Conservation (phyloP, 2,888 invertebrate species). For the Apotomis turbidana region DNA sequence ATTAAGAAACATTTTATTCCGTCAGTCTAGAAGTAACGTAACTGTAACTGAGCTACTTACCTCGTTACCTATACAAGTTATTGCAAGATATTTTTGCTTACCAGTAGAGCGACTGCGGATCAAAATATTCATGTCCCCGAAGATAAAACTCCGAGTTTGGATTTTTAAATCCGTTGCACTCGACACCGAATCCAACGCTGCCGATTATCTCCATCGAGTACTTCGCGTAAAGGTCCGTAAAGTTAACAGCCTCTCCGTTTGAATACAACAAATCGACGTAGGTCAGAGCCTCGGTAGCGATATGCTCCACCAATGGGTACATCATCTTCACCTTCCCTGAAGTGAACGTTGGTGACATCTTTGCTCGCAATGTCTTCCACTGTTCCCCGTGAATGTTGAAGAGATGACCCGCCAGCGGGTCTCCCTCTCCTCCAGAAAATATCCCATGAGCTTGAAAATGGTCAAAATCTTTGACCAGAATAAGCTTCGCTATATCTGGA, state of each 20-base stretch:
- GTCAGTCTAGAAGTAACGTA: slow-evolving; percentile 24
- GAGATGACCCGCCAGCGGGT: slow-evolving; percentile 85
- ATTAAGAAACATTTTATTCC: slow-evolving; percentile 26
- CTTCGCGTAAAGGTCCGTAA: slow-evolving; percentile 82
- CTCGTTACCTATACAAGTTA: slow-evolving; percentile 21
- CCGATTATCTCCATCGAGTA: slow-evolving; percentile 86
- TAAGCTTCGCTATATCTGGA: slow-evolving; percentile 83
- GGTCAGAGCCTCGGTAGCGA: slow-evolving; percentile 78
- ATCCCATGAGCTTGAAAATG: slow-evolving; percentile 87
- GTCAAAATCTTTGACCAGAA: slow-evolving; percentile 85
- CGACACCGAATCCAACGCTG: slow-evolving; percentile 85
- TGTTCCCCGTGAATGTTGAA: slow-evolving; percentile 82
- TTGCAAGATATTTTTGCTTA: slow-evolving; percentile 53
- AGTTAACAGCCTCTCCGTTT: slow-evolving; percentile 71
- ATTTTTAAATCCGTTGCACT: slow-evolving; percentile 83
- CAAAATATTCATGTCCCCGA: slow-evolving; percentile 74
- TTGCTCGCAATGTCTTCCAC: slow-evolving; percentile 86
- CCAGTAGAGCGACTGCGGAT: slow-evolving; percentile 70
- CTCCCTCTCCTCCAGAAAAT: slow-evolving; percentile 84
- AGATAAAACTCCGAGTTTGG: slow-evolving; percentile 80
- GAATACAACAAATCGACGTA: slow-evolving; percentile 64
- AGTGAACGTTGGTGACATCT: slow-evolving; percentile 87
- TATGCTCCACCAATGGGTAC: slow-evolving; percentile 84
- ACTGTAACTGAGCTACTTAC: slow-evolving; percentile 24
- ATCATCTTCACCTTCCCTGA: slow-evolving; percentile 87